Conservation (phyloP, 2,888 invertebrate genomes). For the Halictus quadricinctus region DNA sequence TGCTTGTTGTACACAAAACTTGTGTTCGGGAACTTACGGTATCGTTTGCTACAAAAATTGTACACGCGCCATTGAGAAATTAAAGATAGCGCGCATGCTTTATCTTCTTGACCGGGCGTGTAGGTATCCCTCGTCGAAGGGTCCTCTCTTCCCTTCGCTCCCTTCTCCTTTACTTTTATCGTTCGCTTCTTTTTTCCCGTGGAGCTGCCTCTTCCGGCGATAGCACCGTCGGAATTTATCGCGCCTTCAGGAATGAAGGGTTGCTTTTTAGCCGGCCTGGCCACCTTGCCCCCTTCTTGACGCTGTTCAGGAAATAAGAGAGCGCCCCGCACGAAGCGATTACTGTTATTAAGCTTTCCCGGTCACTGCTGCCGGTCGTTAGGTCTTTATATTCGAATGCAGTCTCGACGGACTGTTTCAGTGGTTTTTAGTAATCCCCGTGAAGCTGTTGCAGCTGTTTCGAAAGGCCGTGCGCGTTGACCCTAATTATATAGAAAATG, state of each 20-base stretch:
- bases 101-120: not conserved
- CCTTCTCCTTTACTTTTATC: not conserved
- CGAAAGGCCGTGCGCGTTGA: not conserved
- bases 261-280: not conserved
- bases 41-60: no score
- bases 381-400: not conserved
- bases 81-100: not conserved
- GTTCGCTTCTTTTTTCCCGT: not conserved
- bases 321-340: not conserved
- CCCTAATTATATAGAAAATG: not conserved
- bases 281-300: not conserved
- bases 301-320: not conserved
- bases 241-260: not conserved
- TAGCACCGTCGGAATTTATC: constrained; percentile 13
- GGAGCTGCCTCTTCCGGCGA: not conserved
- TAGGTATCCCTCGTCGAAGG: not conserved
- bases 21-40: no score
- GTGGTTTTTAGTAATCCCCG: not conserved
- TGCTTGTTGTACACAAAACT: not conserved
- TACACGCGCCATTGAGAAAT: not conserved
- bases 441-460: not conserved
- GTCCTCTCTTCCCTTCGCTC: not conserved
- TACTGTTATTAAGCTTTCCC: not conserved
- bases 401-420: not conserved
- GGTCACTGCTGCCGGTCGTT: not conserved